phyloP scores from a whole-genome alignment of 1,140 invertebrate species.

The Cydia splendana region DNA sequence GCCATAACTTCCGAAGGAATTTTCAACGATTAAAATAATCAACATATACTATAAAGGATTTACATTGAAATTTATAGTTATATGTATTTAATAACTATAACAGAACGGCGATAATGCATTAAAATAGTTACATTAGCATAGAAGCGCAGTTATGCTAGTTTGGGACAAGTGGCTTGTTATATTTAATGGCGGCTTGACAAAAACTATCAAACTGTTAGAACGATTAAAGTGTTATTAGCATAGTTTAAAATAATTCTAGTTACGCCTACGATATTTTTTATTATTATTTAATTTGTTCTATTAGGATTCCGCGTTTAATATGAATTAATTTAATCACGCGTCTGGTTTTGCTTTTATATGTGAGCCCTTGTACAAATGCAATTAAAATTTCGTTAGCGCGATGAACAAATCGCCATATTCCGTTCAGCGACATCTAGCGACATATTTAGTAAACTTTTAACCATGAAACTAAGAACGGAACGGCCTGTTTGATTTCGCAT shows the following conservation, averaged over 20 bases:
- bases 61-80: conserved; percentile 4
- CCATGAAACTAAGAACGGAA: too few relatives aligned
- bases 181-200: neutral
- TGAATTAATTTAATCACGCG: too few relatives aligned
- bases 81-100: conserved; percentile 2
- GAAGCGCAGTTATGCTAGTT: conserved; percentile 33
- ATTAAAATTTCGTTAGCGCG: too few relatives aligned
- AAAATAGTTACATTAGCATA: conserved; percentile 56
- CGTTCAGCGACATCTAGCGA: too few relatives aligned
- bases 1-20: too few relatives aligned
- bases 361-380: too few relatives aligned
- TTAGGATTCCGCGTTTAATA: neutral
- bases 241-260: conserved; percentile 9
- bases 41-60: neutral
- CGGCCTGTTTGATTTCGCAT: too few relatives aligned
- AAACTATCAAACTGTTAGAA: neutral
- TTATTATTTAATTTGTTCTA: neutral
- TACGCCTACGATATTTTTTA: neutral
- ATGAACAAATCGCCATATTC: too few relatives aligned
- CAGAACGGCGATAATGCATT: conserved; percentile 51
- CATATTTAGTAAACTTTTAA: too few relatives aligned
- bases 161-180: conserved; percentile 36
- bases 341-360: too few relatives aligned
- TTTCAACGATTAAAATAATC: neutral
- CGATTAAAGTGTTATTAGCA: neutral